Conservation (phyloP, 2,113 vertebrate genomes). For the Pterocles gutturalis region DNA sequence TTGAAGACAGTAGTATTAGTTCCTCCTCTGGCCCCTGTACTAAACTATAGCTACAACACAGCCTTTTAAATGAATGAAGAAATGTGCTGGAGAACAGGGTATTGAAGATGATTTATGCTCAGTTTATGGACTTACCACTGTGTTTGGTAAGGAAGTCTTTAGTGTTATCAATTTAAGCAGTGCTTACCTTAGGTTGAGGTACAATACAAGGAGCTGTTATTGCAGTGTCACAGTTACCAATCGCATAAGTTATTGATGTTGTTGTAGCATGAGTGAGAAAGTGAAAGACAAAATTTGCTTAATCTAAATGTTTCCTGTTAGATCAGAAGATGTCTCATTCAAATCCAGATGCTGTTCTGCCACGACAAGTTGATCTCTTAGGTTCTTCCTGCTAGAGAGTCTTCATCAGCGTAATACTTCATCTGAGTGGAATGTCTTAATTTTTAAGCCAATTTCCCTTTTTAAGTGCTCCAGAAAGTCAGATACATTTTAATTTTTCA, state of each 20-base stretch:
- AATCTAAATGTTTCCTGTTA: background rate
- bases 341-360: background rate
- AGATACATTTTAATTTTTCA: background rate
- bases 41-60: background rate
- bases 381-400: background rate
- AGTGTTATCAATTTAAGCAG: background rate
- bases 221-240: background rate
- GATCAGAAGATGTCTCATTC: background rate
- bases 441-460: background rate
- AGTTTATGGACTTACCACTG: background rate
- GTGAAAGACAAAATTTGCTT: background rate
- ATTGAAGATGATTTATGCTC: background rate
- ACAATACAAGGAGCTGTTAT: background rate
- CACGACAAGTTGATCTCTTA: background rate
- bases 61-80: background rate
- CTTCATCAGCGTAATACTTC: background rate
- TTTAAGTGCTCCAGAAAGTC: background rate
- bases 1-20: background rate
- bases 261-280: background rate
- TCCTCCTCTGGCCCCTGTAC: background rate
- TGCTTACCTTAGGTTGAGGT: background rate
- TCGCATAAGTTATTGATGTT: rapidly evolving
- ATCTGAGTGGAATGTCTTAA: background rate
- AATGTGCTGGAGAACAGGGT: background rate
- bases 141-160: background rate